Percentiles rank a stretch among this genome's conserved stretches.
Evolutionary conservation across 1,140 invertebrate species (phyloP).

Genomic region (Kradibia gibbosae): DNA sequence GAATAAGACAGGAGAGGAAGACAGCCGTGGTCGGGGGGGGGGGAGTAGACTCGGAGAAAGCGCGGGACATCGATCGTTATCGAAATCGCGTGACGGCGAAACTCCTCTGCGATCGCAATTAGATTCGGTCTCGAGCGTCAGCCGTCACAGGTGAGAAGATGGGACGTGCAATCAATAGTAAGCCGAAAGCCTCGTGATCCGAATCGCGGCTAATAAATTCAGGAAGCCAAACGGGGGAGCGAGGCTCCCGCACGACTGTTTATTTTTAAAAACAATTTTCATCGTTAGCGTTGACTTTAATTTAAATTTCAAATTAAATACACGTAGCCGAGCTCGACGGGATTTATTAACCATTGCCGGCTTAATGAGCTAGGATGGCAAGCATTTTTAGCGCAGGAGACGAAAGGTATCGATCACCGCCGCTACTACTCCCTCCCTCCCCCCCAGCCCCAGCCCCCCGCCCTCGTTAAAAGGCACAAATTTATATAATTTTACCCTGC

Average conservation of each 20-base stretch:
- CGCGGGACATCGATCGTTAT: constrained; percentile 33
- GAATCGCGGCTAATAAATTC: neutral
- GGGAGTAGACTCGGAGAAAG: constrained; percentile 17
- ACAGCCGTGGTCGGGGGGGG: too few relatives aligned
- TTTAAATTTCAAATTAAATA: constrained; percentile 1
- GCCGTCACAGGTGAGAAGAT: constrained; percentile 22
- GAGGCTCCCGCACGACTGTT: neutral
- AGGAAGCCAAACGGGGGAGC: neutral
- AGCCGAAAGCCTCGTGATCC: neutral
- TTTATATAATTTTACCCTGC: too few relatives aligned
- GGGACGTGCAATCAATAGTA: constrained; percentile 17
- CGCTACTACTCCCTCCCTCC: too few relatives aligned
- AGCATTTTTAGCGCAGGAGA: neutral
- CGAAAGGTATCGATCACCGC: too few relatives aligned
- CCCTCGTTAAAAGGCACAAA: too few relatives aligned
- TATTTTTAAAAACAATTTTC: neutral
- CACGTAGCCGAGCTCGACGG: neutral
- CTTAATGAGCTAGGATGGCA: neutral
- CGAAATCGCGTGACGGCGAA: constrained; percentile 21
- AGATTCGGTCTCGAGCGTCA: constrained; percentile 17
- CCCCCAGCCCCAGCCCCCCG: too few relatives aligned
- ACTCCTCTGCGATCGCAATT: constrained; percentile 35
- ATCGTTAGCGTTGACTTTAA: neutral
- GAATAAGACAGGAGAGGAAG: too few relatives aligned
- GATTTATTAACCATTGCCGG: neutral